Evolutionary conservation across 2,888 invertebrate genomes (phyloP).

Genomic region (Trypoxylon attenuatum): DNA sequence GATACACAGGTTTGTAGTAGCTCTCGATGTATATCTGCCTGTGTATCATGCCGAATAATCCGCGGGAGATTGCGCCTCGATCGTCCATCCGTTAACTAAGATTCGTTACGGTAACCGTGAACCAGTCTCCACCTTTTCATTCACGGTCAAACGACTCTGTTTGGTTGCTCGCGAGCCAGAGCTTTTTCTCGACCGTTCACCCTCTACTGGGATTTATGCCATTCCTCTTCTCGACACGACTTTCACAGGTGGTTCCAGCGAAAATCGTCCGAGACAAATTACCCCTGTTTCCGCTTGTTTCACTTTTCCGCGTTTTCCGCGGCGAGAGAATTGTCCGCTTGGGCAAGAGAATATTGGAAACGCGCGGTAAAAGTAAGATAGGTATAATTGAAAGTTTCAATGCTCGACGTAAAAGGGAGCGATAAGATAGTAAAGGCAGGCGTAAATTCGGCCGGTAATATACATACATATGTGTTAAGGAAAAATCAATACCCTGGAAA

Average conservation of each 20-base stretch:
- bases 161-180: too few species aligned
- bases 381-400: constrained; percentile 31
- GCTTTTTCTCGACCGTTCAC: not conserved
- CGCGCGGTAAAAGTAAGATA: constrained; percentile 35
- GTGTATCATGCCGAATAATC: constrained; percentile 71
- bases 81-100: constrained; percentile 66
- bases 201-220: not conserved
- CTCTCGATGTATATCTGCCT: constrained; percentile 61
- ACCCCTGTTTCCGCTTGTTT: too few species aligned
- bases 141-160: not conserved
- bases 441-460: constrained; percentile 25
- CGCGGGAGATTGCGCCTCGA: constrained; percentile 67
- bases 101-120: constrained; percentile 50
- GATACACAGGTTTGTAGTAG: constrained; percentile 73
- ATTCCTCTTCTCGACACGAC: too few species aligned
- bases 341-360: too few species aligned
- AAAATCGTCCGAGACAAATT: too few species aligned
- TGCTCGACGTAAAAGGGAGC: constrained; percentile 20
- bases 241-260: too few species aligned
- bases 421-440: constrained; percentile 43
- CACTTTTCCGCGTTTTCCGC: too few species aligned
- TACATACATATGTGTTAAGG: constrained; percentile 13
- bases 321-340: too few species aligned
- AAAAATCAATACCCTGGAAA: constrained; percentile 37
- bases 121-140: constrained; percentile 3